Base-by-base conservation (phyloP, 1,140 invertebrate species). In the Monomorium pharaonis region DNA sequence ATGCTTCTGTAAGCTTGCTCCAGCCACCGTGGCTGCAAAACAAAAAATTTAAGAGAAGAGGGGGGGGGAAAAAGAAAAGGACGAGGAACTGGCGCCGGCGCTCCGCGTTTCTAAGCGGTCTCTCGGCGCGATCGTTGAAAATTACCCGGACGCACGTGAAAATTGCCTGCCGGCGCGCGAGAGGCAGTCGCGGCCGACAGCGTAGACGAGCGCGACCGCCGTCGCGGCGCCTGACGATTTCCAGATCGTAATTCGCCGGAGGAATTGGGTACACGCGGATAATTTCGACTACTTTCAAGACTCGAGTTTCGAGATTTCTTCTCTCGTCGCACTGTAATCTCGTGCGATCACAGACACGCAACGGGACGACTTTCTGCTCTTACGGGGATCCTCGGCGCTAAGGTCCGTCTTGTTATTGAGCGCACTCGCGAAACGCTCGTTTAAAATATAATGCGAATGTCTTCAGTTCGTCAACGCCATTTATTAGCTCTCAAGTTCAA, bases 71-170 rank as follows among this genome's bases (percentile, higher is more conserved):
- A 89, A 90, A 87, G 86, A 90, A 75, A 89, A 91, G 87, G 70
- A 88, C 78, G 89, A 42, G 74, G 88, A 72, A 76, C 70, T 88
- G 90, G 89, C 89, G 89, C 90, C 88, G 90, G 88, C 89, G 89
- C 90, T 89, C 69, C 86, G 51, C 86, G 90, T 89, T 89, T 91
- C 90, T 86, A 88, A 89, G 76, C 86, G 83, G 60, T n/a, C 84
- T 83, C 42, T 49, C 27, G 81, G 12, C 63, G 47, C 33, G 85
- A 81, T 80, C 65, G 87, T 86, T 89, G 85, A 91, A 91, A 91
- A 91, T 91, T 91, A 91, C 80, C 84, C 77, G 88, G 80, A 91
- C 85, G 85, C 88, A 86, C 90, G 90, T 91, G 88, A 91, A 91
- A 91, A 91, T 91, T 91, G 86, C 90, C 84, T 75, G 84, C 18